A percentile compares a stretch with the other conserved stretches of the same genome.
Conservation (phyloP, 2,888 invertebrate species). For the Diabrotica balteata region DNA sequence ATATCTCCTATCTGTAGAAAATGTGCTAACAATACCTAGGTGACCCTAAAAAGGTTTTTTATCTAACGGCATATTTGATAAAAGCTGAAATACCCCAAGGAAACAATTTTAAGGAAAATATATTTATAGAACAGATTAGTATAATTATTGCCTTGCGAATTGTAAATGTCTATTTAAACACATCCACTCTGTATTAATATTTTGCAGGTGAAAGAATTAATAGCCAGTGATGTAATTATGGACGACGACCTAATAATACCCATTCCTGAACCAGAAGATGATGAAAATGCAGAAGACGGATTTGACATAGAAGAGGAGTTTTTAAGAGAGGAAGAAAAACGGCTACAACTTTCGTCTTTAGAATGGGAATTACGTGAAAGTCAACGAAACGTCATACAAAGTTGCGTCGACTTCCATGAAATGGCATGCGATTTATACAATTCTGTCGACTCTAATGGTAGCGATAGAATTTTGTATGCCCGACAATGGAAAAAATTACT, state of each 20-base stretch:
- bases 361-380: constrained; percentile 76
- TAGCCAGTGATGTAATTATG: constrained; percentile 55
- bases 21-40: too few relatives aligned
- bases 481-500: constrained; percentile 54
- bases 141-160: too few relatives aligned
- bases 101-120: too few relatives aligned
- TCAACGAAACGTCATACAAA: constrained; percentile 81
- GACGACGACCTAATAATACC: constrained; percentile 31
- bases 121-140: too few relatives aligned
- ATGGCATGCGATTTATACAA: constrained; percentile 78
- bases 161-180: too few relatives aligned
- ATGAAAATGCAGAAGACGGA: constrained; percentile 39
- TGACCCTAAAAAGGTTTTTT: too few relatives aligned
- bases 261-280: constrained; percentile 38
- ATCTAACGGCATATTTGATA: too few relatives aligned
- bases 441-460: constrained; percentile 84
- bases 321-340: constrained; percentile 42
- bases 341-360: constrained; percentile 42
- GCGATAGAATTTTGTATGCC: constrained; percentile 75
- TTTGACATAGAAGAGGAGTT: constrained; percentile 42
- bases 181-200: too few relatives aligned
- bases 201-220: constrained; percentile 83
- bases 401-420: constrained; percentile 74
- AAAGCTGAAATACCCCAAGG: too few relatives aligned
- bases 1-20: too few relatives aligned